A percentile compares a stretch with the other conserved stretches of the same genome.
Conservation (phyloP, 1,140 invertebrate genomes). For the Aphidius gifuensis region DNA sequence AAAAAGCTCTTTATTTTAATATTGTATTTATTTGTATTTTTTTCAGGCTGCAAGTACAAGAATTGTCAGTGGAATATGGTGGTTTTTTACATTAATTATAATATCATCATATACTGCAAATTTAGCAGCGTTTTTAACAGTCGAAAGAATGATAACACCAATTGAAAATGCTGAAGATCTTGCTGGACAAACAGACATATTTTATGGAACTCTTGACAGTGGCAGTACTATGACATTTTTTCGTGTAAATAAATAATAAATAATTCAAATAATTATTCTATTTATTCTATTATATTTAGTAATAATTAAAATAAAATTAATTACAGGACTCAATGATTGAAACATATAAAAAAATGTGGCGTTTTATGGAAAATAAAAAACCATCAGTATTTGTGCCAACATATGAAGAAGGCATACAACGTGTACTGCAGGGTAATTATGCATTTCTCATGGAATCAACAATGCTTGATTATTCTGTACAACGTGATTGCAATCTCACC, state of each 20-base stretch:
- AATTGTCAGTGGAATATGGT: conserved; percentile 79
- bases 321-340: conserved; percentile 75
- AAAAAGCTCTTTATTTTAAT: no score
- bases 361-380: conserved; percentile 74
- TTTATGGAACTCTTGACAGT: conserved; percentile 75
- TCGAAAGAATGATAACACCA: conserved; percentile 81
- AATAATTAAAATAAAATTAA: conserved; percentile 10
- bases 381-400: conserved; percentile 70
- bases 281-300: not conserved
- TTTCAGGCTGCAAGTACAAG: conserved; percentile 68
- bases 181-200: conserved; percentile 77
- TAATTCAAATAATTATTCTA: not conserved
- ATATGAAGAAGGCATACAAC: conserved; percentile 76
- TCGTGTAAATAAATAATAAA: conserved; percentile 55
- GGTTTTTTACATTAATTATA: conserved; percentile 87
- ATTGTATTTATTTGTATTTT: no score
- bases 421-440: conserved; percentile 76
- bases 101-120: conserved; percentile 89
- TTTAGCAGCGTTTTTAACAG: conserved; percentile 82
- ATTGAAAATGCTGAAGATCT: conserved; percentile 84
- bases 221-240: conserved; percentile 83
- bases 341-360: conserved; percentile 86
- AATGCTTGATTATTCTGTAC: conserved; percentile 85
- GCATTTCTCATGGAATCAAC: conserved; percentile 95
- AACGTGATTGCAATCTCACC: conserved; percentile 89